Base-by-base conservation (phyloP, 35 echinoderm and acorn worm species). In the Acanthaster planci region DNA sequence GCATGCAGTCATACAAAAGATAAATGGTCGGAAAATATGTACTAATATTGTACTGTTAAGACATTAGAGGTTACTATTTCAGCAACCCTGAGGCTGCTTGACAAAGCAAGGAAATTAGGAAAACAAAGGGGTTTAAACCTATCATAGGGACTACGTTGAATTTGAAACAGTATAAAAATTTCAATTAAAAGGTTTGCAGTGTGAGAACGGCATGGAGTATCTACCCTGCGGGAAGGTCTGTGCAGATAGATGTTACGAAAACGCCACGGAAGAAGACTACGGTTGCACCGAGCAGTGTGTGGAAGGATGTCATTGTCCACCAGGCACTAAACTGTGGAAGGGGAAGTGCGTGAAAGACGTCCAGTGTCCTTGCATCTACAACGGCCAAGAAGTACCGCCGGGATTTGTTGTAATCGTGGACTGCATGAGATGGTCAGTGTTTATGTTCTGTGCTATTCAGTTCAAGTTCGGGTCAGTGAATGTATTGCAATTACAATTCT, bases 241-340 rank as follows among this genome's bases (percentile, higher is more conserved):
- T 78, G 40, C 58, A 1, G 82, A 50, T 27, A 59, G 22, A 7
- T 94, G 92, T 42, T 84, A 94, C 38, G 57, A 84, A 0, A 22
- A 26, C 31, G 55, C 78, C 22, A 47, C 57, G n/a, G 78, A 79
- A n/a, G 40, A 72, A 5, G 53, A 10, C 10, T 1, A 17, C 8
- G 78, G 60, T 7, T 86, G 76, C 50, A 35, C 84, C 52, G 35
- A 60, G 26, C 80, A 68, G 0, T 94, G 92, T 83, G 83, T 90
- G 22, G 87, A 90, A 38, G 92, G 92, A 12, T 94, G 92, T 47
- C 83, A 82, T 58, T 94, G 92, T 52, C 92, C 92, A 2, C 10
- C 17, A 30, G 92, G 87, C 22, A 51, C 57, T 31, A 79, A 90
- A 39, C 55, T 86, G 14, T 82, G 86, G 31, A 17, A 87, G 22